Base-by-base conservation (phyloP, 1,140 invertebrate genomes). In the Tigriopus japonicus region DNA sequence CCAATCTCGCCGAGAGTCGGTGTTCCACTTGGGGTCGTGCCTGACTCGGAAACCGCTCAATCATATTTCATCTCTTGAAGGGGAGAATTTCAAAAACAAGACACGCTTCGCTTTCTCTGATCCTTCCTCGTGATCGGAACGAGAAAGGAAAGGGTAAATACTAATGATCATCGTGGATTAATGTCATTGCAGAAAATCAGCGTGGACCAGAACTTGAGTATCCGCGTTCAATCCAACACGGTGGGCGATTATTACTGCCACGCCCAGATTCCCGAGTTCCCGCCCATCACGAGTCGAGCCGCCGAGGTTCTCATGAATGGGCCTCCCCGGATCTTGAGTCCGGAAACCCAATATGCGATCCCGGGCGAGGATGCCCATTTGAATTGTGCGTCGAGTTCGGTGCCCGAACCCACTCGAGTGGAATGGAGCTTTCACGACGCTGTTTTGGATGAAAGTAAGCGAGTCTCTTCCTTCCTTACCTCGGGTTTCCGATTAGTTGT, bases 191-290 rank as follows among this genome's bases (percentile, higher is more conserved):
- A 49, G 21, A 21, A 10, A 49, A 49, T 49, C 45, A 15, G 45
- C 45, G 45, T 49, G 45, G 23, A 23, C 14, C 55, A 58, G 40
- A 58, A 58, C n/a, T 17, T 58, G 14, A 58, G 28, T 15, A 23
- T 58, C n/a, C 24, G 28, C 17, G 15, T 58, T 40, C 17, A 23
- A n/a, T 28, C 35, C 14, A 2, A 28, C 17, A 58, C 55, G 3
- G 55, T 40, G 17, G 55, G 55, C 17, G 41, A 42, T 6, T 58
- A 58, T 23, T 58, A 35, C 17, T 58, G 55, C 40, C 55, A 58
- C 41, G 55, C 55, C 5, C 17, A 35, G 40, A 43, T 41, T 9
- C 55, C 55, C 6, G 55, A 41, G 13, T 58, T 41, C 42, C 17
- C 55, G 17, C 6, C 24, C 3, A 41, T 58, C 55, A 58, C 55